These are phyloP conservation scores for Bubo scandiacus DNA, from an alignment of 2,113 vertebrate species.

Conservation along the genomic window DNA sequence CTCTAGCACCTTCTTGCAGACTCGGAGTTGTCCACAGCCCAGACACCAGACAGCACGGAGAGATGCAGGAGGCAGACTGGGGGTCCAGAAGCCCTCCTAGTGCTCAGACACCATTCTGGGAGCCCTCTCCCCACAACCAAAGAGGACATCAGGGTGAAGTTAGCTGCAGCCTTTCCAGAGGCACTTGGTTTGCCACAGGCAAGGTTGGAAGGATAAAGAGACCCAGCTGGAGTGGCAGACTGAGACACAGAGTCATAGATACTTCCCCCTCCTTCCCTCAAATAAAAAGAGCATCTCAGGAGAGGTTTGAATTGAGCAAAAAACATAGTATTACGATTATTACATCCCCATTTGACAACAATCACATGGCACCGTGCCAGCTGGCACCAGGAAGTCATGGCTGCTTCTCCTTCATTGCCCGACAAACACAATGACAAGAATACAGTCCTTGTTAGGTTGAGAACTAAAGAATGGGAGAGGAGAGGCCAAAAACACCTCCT, in stretches of 20 bases:
- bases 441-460: constrained; percentile 42
- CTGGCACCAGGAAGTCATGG: constrained; percentile 7
- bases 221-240: not conserved
- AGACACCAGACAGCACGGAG: not conserved
- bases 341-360: constrained; percentile 42
- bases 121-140: not conserved
- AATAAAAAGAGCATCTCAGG: constrained; percentile 18
- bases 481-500: constrained; percentile 62
- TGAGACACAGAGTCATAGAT: not conserved
- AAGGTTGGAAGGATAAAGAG: not conserved
- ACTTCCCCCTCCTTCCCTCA: not conserved
- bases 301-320: not conserved
- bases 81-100: not conserved
- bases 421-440: constrained; percentile 20
- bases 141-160: not conserved
- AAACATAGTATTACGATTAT: constrained; percentile 16
- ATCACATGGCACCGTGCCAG: constrained; percentile 2
- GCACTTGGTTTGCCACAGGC: constrained; percentile 14
- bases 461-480: constrained; percentile 41
- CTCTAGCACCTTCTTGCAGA: not conserved
- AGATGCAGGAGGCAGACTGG: not conserved
- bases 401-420: constrained; percentile 21
- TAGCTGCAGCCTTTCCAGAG: not conserved
- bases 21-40: not conserved
- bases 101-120: not conserved